These are phyloP conservation scores for Gallinago nigripennis DNA, from an alignment of 2,797 vertebrate species.

Conservation along the genomic window DNA sequence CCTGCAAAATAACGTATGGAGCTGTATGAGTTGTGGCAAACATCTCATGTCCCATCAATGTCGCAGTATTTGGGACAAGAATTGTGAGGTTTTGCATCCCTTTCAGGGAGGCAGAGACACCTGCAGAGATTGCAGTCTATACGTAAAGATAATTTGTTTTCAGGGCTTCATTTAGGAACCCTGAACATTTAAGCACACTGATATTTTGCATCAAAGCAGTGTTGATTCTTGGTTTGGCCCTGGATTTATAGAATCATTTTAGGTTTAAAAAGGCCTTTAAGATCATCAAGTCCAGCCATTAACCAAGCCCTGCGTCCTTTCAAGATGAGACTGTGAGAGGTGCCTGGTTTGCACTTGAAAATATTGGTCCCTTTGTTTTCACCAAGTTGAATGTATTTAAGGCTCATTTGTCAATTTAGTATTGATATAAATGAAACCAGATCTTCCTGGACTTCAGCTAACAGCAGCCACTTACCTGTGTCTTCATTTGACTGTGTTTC, in stretches of 20 bases:
- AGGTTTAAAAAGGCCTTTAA: background rate
- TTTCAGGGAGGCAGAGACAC: background rate
- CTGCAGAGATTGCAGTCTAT: fast-evolving
- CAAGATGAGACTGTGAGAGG: background rate
- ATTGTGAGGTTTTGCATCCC: background rate
- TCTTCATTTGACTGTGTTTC: background rate
- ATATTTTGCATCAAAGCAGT: background rate
- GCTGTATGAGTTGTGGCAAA: background rate
- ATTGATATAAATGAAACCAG: background rate
- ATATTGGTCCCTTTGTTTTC: fast-evolving
- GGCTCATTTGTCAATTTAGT: background rate
- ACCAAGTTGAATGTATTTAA: background rate
- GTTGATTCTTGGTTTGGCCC: background rate
- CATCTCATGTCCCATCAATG: no score
- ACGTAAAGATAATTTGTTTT: background rate
- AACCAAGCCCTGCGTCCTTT: background rate
- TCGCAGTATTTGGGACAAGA: background rate
- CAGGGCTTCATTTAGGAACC: background rate
- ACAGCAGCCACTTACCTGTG: background rate
- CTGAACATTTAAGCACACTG: background rate
- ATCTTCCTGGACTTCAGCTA: background rate
- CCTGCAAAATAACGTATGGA: background rate
- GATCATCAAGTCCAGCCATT: background rate
- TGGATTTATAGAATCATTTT: background rate
- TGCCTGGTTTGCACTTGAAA: background rate